Evolutionary conservation across 2,113 vertebrate genomes (phyloP).

Genomic region (Nipponia nippon): DNA sequence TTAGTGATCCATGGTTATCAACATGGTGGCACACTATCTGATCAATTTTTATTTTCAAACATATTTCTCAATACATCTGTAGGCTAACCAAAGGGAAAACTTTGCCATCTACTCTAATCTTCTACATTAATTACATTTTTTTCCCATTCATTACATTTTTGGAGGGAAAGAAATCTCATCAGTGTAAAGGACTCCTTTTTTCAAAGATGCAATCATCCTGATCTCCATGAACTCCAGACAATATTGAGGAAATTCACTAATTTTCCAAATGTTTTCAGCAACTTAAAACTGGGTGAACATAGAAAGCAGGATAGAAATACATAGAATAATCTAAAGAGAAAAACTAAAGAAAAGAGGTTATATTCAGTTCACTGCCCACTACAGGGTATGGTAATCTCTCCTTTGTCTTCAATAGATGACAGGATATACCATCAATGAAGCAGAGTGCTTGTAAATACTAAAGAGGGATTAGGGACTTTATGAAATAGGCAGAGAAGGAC

Average conservation of each 20-base stretch:
- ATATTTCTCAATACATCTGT: not conserved
- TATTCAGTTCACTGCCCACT: not conserved
- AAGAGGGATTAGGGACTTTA: not conserved
- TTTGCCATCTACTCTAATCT: not conserved
- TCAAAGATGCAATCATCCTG: not conserved
- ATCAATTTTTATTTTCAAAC: not conserved
- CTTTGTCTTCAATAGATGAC: not conserved
- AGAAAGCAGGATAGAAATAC: not conserved
- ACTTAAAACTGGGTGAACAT: accelerated
- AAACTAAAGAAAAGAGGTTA: not conserved
- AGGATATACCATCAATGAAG: not conserved
- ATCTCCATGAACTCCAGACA: not conserved
- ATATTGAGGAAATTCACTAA: not conserved
- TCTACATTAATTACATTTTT: not conserved
- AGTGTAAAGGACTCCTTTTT: not conserved
- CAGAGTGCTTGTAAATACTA: not conserved
- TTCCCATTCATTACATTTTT: not conserved
- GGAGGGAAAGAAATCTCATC: not conserved
- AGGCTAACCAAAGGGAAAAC: not conserved
- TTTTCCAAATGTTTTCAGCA: not conserved
- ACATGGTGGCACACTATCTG: not conserved
- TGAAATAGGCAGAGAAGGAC: not conserved
- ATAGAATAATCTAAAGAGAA: not conserved
- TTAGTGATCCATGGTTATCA: not conserved
- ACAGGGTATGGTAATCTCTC: not conserved